Conservation (phyloP, 2,113 vertebrate species). For the Accipiter virgatus region DNA sequence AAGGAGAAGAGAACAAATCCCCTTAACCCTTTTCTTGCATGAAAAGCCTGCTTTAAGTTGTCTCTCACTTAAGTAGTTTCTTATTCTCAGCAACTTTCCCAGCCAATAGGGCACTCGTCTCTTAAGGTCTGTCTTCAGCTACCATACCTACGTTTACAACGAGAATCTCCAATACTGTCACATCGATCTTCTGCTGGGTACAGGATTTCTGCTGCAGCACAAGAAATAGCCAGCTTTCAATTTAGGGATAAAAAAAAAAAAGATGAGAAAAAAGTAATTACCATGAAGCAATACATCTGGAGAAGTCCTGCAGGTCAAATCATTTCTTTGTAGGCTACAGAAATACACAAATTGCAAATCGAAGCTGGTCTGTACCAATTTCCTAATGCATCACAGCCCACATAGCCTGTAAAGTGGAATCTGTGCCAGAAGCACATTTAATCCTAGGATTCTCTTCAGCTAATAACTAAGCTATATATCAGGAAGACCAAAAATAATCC, state of each 20-base stretch:
- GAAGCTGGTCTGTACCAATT: background rate
- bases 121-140: background rate
- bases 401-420: background rate
- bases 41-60: background rate
- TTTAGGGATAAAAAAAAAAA: background rate
- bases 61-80: background rate
- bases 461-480: background rate
- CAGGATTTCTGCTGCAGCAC: background rate
- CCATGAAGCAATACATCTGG: background rate
- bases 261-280: background rate
- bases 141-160: background rate
- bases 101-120: background rate
- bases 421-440: conserved; percentile 51
- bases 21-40: conserved; percentile 50
- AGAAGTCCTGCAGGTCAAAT: background rate
- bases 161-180: background rate
- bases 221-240: background rate
- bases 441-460: conserved; percentile 40
- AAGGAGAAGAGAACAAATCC: conserved; percentile 57
- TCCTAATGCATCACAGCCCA: background rate
- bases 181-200: background rate
- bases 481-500: conserved; percentile 17
- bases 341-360: background rate
- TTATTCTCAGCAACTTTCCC: background rate
- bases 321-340: background rate